Evolutionary conservation across 2,113 vertebrate species (phyloP).

Genomic region (Tautogolabrus adspersus): DNA sequence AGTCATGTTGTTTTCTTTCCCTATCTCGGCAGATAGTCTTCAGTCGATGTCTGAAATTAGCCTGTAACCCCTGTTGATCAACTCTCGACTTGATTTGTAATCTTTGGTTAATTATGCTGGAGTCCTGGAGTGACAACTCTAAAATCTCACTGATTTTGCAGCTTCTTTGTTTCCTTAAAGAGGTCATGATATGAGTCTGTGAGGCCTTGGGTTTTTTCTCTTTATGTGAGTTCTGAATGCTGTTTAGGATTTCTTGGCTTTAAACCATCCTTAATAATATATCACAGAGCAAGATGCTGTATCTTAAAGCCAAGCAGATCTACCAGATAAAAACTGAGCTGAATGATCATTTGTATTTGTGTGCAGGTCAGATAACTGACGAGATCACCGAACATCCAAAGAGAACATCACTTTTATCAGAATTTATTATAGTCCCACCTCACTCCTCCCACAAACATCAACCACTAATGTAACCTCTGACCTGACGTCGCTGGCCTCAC

Average conservation of each 20-base stretch:
- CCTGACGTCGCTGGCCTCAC: conserved; percentile 21
- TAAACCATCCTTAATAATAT: conserved; percentile 12
- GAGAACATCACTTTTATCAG: conserved; percentile 31
- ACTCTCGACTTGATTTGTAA: conserved; percentile 57
- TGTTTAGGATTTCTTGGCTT: conserved; percentile 6
- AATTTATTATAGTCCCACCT: conserved; percentile 6
- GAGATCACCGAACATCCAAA: conserved; percentile 7
- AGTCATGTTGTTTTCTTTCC: conserved; percentile 71
- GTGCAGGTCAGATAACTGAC: conserved; percentile 19
- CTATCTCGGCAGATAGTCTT: conserved; percentile 70
- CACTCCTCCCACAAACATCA: conserved; percentile 21
- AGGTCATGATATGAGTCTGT: conserved; percentile 16
- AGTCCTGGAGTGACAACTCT: conserved; percentile 27
- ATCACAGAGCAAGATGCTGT: neutral
- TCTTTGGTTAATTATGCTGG: conserved; percentile 49
- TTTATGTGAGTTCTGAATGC: neutral
- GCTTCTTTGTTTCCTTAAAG: conserved; percentile 29
- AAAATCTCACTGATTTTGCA: conserved; percentile 47
- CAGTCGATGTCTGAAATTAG: conserved; percentile 54
- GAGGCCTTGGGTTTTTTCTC: conserved; percentile 6
- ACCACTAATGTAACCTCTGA: conserved; percentile 24
- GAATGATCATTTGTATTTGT: conserved; percentile 31
- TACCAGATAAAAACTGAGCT: conserved; percentile 4
- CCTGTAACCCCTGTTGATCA: conserved; percentile 54
- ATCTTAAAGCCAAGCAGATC: conserved; percentile 10